Base-by-base conservation (phyloP, 2,888 invertebrate species). In the Tortricodes alternella region DNA sequence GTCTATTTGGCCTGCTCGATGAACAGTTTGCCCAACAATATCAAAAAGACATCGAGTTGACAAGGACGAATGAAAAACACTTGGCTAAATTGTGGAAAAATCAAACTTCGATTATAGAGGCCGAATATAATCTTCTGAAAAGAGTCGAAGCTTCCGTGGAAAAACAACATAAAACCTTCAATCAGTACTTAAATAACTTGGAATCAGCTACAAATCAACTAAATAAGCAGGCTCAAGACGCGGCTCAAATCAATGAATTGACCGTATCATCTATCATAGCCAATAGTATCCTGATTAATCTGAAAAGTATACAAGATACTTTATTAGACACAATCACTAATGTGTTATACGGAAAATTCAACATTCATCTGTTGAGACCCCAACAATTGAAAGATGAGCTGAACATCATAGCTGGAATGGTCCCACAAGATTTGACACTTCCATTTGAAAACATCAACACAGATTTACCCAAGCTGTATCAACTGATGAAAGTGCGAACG, bases 151-250 rank as follows among this genome's bases (percentile, higher is more conserved):
- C n/a, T n/a, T 7, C 43, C 2, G 27, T 43, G 8, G 8, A 43
- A 15, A 27, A 43, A 9, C 44, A 44, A 19, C 44, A 46, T 2
- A 46, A 46, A 32, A 21, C 7, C 2, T 49, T 60, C 7, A 59
- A 63, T n/a, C 29, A 57, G 11, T 55, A 60, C 23, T 9, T 61
- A 1, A 21, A 41, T 6, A 34, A 16, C 1, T 8, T 61, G 16
- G 57, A 61, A 5, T 39, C 46, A 2, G 15, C 39, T 3, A 34
- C 24, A 0, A 53, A 35, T 23, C 44, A 38, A n/a, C 19, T 53
- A 1, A 21, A 38, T 3, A 6, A 29, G 1, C 37, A 52, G 32
- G 7, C 49, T 4, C 18, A 39, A 13, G 37, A 46, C 2, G 15
- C 37, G 18, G 41, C 37, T 7, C 21, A 18, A 3, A 37, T 8